Evolutionary conservation across 2,888 invertebrate species (phyloP).

Genomic region (Neoaliturus tenellus): DNA sequence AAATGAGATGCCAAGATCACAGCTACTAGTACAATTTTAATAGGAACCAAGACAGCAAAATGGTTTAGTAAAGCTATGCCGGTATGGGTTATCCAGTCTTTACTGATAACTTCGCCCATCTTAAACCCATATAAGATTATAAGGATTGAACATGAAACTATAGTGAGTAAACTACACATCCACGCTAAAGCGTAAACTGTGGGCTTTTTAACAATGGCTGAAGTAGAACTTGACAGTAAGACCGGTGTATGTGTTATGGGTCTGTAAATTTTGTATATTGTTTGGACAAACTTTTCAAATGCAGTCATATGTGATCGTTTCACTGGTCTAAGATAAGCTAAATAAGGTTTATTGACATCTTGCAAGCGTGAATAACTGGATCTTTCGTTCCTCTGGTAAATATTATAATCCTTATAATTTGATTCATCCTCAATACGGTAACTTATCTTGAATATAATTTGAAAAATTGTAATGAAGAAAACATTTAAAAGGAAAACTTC

Average conservation of each 20-base stretch:
- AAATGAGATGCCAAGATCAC: too few species aligned
- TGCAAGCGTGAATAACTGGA: not conserved
- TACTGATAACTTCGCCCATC: too few species aligned
- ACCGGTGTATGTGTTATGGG: not conserved
- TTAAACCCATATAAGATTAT: too few species aligned
- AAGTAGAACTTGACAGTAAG: not conserved
- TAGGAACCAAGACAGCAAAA: too few species aligned
- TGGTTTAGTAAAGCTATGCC: too few species aligned
- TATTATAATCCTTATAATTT: not conserved
- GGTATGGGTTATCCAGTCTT: too few species aligned
- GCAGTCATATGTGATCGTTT: not conserved
- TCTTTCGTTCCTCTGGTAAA: not conserved
- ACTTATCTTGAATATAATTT: not conserved
- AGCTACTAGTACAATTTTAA: too few species aligned
- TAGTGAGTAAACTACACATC: too few species aligned
- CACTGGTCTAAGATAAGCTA: not conserved
- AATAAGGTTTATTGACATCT: not conserved
- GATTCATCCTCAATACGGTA: not conserved
- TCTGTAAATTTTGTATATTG: not conserved
- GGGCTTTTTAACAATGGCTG: not conserved
- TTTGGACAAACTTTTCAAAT: not conserved
- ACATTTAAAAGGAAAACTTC: not conserved
- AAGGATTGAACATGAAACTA: too few species aligned
- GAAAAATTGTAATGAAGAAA: not conserved
- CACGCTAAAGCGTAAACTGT: too few species aligned